Conservation (phyloP, 2,888 invertebrate species). For the Ophonus ardosiacus region DNA sequence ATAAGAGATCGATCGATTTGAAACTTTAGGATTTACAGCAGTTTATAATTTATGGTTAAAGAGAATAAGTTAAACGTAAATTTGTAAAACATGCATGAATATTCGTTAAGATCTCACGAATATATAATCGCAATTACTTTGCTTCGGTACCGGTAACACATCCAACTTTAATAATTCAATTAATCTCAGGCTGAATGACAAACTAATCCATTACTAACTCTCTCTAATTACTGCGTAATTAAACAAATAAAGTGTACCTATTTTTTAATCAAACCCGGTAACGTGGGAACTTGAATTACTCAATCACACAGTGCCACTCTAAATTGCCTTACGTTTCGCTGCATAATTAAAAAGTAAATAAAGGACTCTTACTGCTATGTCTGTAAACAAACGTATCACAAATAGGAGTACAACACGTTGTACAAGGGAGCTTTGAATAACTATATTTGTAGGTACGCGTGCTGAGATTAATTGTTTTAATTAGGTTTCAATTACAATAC, state of each 20-base stretch:
- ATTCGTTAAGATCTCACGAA: background rate
- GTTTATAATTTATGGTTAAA: too few relatives aligned
- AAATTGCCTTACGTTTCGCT: background rate
- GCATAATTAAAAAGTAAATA: background rate
- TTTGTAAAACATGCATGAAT: background rate
- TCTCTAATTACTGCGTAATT: background rate
- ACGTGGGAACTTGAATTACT: background rate
- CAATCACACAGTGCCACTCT: background rate
- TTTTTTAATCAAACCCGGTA: background rate
- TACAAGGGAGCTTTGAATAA: background rate
- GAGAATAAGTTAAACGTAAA: background rate
- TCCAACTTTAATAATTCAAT: background rate
- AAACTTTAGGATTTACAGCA: too few relatives aligned
- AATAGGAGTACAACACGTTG: background rate
- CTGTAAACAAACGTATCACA: background rate
- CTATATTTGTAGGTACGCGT: background rate
- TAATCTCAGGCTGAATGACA: background rate
- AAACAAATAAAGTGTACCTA: background rate
- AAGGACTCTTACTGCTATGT: background rate
- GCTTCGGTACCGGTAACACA: background rate
- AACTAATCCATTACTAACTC: background rate
- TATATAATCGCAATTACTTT: background rate
- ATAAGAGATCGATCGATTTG: too few relatives aligned
- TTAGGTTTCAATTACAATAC: background rate
- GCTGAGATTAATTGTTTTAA: conserved; percentile 22